phyloP scores from a whole-genome alignment of 37 sponge, comb jelly and placozoan species.

The Bolinopsis microptera region DNA sequence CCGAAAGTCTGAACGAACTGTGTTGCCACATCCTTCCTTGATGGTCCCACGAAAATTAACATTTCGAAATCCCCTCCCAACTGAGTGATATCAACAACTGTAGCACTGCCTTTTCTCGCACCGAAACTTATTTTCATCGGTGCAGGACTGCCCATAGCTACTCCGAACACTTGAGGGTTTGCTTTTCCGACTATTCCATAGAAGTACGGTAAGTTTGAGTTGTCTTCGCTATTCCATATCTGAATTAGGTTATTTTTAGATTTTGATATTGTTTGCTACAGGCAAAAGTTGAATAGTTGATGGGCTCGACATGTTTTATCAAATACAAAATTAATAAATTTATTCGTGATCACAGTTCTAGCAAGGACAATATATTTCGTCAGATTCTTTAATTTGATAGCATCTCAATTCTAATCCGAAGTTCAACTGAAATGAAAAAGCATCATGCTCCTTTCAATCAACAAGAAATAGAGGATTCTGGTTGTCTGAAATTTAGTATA shows the following conservation, averaged over 20 bases:
- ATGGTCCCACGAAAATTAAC: not conserved
- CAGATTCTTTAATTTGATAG: too few relatives aligned
- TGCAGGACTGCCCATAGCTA: not conserved
- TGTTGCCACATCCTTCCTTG: not conserved
- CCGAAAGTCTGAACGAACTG: not conserved
- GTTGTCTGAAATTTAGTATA: not conserved
- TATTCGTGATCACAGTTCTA: too few relatives aligned
- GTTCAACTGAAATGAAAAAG: too few relatives aligned
- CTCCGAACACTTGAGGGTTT: not conserved
- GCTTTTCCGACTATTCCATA: not conserved
- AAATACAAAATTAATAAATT: too few relatives aligned
- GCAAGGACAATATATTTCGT: too few relatives aligned
- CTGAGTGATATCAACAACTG: not conserved
- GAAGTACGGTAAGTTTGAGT: not conserved
- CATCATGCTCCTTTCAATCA: too few relatives aligned
- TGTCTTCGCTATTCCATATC: conserved; percentile 5
- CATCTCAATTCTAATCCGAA: too few relatives aligned
- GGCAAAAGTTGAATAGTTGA: too few relatives aligned
- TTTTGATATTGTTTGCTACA: too few relatives aligned
- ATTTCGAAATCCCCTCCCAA: not conserved
- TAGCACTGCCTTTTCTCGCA: not conserved
- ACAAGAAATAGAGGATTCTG: not conserved
- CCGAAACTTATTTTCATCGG: conserved; percentile 33
- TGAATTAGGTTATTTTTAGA: too few relatives aligned
- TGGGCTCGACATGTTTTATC: too few relatives aligned